A percentile compares a stretch with the other conserved stretches of the same genome.
phyloP scores from a whole-genome alignment of 2,888 invertebrate genomes.

The Atrina japonica region DNA sequence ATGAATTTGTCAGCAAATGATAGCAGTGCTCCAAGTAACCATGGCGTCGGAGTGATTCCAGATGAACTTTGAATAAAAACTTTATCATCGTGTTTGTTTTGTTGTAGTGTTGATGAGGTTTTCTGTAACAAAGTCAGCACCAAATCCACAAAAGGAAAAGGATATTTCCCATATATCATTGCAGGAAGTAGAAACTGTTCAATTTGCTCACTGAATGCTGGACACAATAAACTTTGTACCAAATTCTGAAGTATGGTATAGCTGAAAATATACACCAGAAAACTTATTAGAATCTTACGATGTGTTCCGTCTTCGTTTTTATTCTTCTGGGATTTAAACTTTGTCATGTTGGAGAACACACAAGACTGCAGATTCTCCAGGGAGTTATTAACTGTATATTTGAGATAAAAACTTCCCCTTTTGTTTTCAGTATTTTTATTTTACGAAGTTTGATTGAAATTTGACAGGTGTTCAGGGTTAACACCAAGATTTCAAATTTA shows the following conservation, averaged over 20 bases:
- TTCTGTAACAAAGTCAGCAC: slow-evolving; percentile 70
- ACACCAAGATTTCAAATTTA: too few relatives aligned
- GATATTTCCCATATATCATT: slow-evolving; percentile 73
- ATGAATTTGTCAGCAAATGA: slow-evolving; percentile 86
- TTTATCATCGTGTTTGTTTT: slow-evolving; percentile 39
- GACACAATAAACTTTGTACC: slow-evolving; percentile 74
- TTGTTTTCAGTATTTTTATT: too few relatives aligned
- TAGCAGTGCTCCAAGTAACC: slow-evolving; percentile 87
- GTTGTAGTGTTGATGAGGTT: slow-evolving; percentile 42
- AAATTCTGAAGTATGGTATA: slow-evolving; percentile 57
- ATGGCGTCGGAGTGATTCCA: slow-evolving; percentile 83
- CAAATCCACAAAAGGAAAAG: slow-evolving; percentile 77
- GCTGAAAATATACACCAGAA: slow-evolving; percentile 51
- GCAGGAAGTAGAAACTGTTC: slow-evolving; percentile 78
- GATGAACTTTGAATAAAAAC: slow-evolving; percentile 52
- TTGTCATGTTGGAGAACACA: too few relatives aligned
- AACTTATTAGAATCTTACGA: too few relatives aligned
- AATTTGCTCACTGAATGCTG: slow-evolving; percentile 76
- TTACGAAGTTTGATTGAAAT: too few relatives aligned
- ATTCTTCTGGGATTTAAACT: too few relatives aligned
- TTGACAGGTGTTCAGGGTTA: too few relatives aligned
- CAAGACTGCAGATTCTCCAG: too few relatives aligned
- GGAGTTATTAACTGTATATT: too few relatives aligned
- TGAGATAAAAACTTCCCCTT: too few relatives aligned
- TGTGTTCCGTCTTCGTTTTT: too few relatives aligned